Evolutionary conservation across 1,140 invertebrate species (phyloP), one percentile per base, ranked within the genome.

Genomic region (Glossosoma conforme): DNA sequence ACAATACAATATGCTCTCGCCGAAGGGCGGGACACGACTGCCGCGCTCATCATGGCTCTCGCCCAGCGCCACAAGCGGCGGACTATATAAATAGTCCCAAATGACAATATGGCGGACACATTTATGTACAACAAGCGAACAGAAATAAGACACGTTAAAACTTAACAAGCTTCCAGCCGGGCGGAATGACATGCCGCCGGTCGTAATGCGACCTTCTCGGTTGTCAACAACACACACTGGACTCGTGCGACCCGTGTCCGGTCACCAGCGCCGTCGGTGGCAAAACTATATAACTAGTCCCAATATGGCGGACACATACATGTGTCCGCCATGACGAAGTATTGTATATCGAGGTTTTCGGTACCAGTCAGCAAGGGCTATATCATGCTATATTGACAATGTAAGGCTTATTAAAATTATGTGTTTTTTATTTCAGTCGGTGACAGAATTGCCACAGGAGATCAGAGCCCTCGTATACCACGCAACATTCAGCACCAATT

Each of bases 401-500:
- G 8, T 36, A 14, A 5, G 14, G 5, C n/a, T 28, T 8, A 8
- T 28, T 8, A 17, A 40, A 40, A 14, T 33, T 17, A 25, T 10
- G 25, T 36, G 2, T 42, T 42, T 20, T 36, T 32, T 32, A 42
- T 64, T 65, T 13, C 61, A 75, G 72, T 54, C 60, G 1, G 61
- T 75, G 1, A 64, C 67, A 43, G 65, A 73, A 20, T 52, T 75
- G 10, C 72, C 72, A 19, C 64, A 69, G 44, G 64, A 64, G 28
- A 43, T 75, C 1, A 52, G 62, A 13, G 62, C 67, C 1, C 56
- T 75, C 0, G 62, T 75, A 0, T 75, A 74, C 59, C 72, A 75
- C 51, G 72, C 70, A 1, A 75, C 72, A 0, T 75, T 63, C 54
- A 72, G 71, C 0, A 71, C 70, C 0, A 69, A 68, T 2, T 69